Evolutionary conservation across 2,888 invertebrate genomes (phyloP).

Genomic region (Xiphydria camelus): DNA sequence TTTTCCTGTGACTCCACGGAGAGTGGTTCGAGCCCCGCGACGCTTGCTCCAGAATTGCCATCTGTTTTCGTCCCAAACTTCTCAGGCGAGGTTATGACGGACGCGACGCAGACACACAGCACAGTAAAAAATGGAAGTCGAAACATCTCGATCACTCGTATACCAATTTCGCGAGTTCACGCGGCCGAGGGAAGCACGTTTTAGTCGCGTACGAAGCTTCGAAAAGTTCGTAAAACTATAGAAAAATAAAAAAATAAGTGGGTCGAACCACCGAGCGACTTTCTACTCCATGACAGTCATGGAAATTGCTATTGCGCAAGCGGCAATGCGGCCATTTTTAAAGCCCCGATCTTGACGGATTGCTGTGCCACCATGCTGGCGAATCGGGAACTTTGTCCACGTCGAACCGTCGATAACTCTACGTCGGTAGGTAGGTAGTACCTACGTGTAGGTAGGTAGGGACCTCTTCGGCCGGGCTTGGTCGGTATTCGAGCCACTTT

Average conservation of each 20-base stretch:
- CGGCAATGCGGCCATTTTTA: too few relatives aligned
- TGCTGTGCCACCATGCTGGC: too few relatives aligned
- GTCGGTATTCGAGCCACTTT: too few relatives aligned
- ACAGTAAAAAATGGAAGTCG: conserved; percentile 18
- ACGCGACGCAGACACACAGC: conserved; percentile 30
- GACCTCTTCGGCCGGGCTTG: too few relatives aligned
- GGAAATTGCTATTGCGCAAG: too few relatives aligned
- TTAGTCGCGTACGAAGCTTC: not conserved
- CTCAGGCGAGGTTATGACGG: conserved; percentile 36
- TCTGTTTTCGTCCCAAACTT: conserved; percentile 21
- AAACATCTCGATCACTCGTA: not conserved
- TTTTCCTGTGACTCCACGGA: not conserved
- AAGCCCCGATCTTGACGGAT: too few relatives aligned
- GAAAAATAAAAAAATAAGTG: conserved; percentile 15
- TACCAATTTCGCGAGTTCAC: too few relatives aligned
- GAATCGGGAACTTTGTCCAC: too few relatives aligned
- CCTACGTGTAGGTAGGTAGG: too few relatives aligned
- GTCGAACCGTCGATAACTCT: too few relatives aligned
- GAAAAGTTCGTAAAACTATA: conserved; percentile 9
- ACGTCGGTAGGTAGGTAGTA: too few relatives aligned
- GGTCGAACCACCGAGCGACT: conserved; percentile 9
- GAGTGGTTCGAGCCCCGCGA: conserved; percentile 1
- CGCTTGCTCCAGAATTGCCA: conserved; percentile 10
- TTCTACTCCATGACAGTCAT: conserved; percentile 6
- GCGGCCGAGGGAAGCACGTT: not conserved